A percentile compares a stretch with the other conserved stretches of the same genome.
Evolutionary conservation across 2,888 invertebrate species (phyloP).

Genomic region (Elysia crispata): DNA sequence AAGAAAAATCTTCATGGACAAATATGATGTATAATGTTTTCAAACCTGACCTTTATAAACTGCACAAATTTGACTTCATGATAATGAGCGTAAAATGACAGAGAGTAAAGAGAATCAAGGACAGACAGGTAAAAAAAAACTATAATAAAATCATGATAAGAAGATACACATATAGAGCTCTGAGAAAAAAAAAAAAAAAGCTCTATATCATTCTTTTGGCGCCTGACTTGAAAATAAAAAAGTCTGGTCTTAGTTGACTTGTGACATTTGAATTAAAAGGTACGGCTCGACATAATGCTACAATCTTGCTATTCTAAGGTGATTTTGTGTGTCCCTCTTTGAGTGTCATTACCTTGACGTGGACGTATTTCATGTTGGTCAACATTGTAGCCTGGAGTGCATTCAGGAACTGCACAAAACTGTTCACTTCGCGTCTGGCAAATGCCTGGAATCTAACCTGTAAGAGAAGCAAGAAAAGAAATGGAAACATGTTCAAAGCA

Average conservation of each 20-base stretch:
- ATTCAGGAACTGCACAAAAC: constrained; percentile 63
- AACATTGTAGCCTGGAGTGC: constrained; percentile 65
- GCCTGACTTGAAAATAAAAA: no score
- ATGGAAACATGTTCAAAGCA: background rate
- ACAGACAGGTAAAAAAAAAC: no score
- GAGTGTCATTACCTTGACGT: constrained; percentile 56
- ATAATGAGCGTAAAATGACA: no score
- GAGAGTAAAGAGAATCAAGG: no score
- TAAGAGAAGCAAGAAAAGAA: constrained; percentile 50
- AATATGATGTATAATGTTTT: no score
- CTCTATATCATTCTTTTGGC: background rate
- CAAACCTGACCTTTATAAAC: no score
- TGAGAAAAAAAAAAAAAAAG: background rate
- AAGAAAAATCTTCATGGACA: no score
- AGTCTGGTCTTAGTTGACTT: no score
- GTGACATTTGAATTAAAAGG: no score
- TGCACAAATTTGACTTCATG: no score
- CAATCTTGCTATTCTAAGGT: background rate
- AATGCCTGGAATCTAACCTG: constrained; percentile 69
- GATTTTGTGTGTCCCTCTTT: background rate
- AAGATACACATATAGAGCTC: background rate
- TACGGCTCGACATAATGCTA: no score
- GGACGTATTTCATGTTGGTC: constrained; percentile 65
- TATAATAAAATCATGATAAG: no score
- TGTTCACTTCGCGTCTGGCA: constrained; percentile 64